A percentile compares a stretch with the other conserved stretches of the same genome.
Conservation (phyloP, 2,113 vertebrate genomes). For the Agelaius tricolor region DNA sequence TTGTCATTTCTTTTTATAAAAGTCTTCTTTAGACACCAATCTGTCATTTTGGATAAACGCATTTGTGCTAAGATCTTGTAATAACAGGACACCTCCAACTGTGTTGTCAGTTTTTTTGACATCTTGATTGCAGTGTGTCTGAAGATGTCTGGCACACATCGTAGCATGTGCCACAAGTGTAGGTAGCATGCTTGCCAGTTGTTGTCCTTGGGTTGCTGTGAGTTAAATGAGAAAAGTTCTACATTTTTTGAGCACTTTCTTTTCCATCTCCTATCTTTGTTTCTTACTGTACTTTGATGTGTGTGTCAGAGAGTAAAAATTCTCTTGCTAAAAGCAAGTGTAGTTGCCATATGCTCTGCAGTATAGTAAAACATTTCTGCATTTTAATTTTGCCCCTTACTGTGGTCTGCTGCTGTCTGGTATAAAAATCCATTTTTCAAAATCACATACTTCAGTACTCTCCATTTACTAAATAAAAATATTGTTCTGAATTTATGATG, state of each 20-base stretch:
- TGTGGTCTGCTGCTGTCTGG: neutral
- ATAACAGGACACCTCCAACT: slow-evolving; percentile 14
- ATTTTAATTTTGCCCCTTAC: neutral
- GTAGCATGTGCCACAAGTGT: neutral
- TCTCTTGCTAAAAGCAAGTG: neutral
- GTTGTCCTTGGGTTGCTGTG: neutral
- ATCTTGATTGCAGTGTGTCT: slow-evolving; percentile 42
- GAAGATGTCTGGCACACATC: neutral
- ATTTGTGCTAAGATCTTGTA: slow-evolving; percentile 21
- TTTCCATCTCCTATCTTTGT: neutral
- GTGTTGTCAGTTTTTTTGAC: slow-evolving; percentile 29
- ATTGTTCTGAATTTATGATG: neutral
- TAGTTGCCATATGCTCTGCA: neutral
- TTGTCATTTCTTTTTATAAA: neutral
- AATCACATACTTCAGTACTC: neutral
- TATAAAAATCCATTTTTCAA: neutral
- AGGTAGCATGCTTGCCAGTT: neutral
- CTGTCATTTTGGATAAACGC: slow-evolving; percentile 28
- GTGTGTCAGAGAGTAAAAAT: neutral
- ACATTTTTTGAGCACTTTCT: neutral
- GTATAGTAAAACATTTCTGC: neutral
- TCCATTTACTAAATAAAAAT: neutral
- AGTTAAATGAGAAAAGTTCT: slow-evolving; percentile 1
- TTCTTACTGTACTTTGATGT: neutral
- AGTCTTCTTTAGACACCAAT: neutral